Evolutionary conservation across 2,797 vertebrate genomes (phyloP).

Genomic region (Helicolenus hilgendorfi): DNA sequence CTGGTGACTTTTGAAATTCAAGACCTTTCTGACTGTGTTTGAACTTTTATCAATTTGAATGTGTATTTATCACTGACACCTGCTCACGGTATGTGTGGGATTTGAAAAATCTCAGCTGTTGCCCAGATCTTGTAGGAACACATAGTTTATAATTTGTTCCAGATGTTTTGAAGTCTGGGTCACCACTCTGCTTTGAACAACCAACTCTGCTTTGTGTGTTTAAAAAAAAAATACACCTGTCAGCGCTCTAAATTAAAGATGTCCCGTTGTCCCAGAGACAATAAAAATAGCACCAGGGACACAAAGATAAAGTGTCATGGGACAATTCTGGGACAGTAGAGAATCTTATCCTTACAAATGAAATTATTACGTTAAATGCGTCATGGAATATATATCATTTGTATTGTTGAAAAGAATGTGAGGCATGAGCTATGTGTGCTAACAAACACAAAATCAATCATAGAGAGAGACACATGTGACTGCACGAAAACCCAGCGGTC

Average conservation of each 20-base stretch:
- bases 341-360: too few species aligned
- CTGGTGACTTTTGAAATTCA: not conserved
- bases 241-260: not conserved
- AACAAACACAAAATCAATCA: too few species aligned
- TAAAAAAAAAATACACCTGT: not conserved
- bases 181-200: constrained; percentile 7
- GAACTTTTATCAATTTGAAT: not conserved
- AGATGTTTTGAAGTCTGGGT: constrained; percentile 52
- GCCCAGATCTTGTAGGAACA: constrained; percentile 26
- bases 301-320: too few species aligned
- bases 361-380: too few species aligned
- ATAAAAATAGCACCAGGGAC: too few species aligned
- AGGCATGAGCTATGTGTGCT: too few species aligned
- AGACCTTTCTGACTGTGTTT: not conserved
- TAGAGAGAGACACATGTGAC: too few species aligned
- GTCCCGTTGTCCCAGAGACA: not conserved
- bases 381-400: too few species aligned
- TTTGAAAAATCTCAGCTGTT: constrained; percentile 51
- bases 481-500: too few species aligned
- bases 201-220: not conserved
- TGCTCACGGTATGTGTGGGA: constrained; percentile 46
- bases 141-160: constrained; percentile 15
- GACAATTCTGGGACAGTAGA: too few species aligned
- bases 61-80: constrained; percentile 27
- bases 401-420: too few species aligned